These are phyloP conservation scores for Hermodice carunculata DNA, from an alignment of 2,888 invertebrate genomes.

Conservation along the genomic window DNA sequence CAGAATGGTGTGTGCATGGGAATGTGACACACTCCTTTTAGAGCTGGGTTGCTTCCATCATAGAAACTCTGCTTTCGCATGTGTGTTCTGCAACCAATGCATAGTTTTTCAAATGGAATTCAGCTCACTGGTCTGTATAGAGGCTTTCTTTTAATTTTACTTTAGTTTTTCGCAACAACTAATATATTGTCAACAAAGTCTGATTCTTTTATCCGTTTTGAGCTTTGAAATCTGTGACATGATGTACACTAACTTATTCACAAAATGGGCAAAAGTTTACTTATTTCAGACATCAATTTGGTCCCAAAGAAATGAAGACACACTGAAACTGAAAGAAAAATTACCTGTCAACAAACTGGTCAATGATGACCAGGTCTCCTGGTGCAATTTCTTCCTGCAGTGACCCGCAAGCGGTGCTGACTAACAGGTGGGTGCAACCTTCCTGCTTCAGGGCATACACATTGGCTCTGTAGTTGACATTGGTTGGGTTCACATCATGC, in stretches of 20 bases:
- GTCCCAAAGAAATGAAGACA: too few species aligned
- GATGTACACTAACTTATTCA: too few species aligned
- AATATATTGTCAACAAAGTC: too few species aligned
- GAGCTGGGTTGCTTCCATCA: conserved; percentile 76
- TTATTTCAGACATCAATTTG: too few species aligned
- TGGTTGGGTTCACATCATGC: conserved; percentile 83
- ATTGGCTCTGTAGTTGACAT: conserved; percentile 96
- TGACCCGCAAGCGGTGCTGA: conserved; percentile 95
- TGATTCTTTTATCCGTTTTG: too few species aligned
- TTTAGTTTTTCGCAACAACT: too few species aligned
- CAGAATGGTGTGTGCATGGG: conserved; percentile 95
- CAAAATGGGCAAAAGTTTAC: too few species aligned
- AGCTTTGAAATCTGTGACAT: too few species aligned
- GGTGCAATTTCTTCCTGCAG: conserved; percentile 87
- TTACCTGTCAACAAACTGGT: conserved; percentile 80
- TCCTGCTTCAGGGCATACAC: conserved; percentile 88
- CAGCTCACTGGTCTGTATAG: too few species aligned
- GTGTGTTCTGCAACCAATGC: conserved; percentile 73
- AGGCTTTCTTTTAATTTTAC: too few species aligned
- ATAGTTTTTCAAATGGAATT: too few species aligned
- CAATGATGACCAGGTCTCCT: conserved; percentile 89
- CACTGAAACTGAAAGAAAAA: too few species aligned
- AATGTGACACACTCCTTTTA: conserved; percentile 88
- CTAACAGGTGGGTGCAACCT: conserved; percentile 93
- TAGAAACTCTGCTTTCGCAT: conserved; percentile 84